Conservation (phyloP, 2,888 invertebrate genomes). For the Drepana falcataria region DNA sequence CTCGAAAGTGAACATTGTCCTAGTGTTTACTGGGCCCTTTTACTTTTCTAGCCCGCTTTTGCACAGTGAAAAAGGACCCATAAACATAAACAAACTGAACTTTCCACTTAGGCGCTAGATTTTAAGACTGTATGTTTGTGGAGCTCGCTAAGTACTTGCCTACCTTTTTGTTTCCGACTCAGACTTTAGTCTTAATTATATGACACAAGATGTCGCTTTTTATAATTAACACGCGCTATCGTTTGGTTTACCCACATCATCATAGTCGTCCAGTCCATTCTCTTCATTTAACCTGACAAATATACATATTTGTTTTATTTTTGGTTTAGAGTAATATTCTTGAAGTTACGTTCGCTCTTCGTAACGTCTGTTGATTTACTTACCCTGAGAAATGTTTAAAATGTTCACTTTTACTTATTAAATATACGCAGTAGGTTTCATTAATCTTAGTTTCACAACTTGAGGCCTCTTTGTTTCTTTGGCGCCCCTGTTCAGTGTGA, state of each 20-base stretch:
- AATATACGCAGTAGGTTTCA: slow-evolving; percentile 57
- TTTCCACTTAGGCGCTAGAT: background rate
- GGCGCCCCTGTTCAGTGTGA: slow-evolving; percentile 43
- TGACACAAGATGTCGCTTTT: too few relatives aligned
- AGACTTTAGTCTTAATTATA: too few relatives aligned
- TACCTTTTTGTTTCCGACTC: background rate
- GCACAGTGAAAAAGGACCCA: background rate
- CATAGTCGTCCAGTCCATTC: too few relatives aligned
- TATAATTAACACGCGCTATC: too few relatives aligned
- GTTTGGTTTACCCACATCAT: too few relatives aligned
- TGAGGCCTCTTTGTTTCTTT: slow-evolving; percentile 55
- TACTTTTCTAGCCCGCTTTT: background rate
- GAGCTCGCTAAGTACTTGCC: background rate
- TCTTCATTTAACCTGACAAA: too few relatives aligned
- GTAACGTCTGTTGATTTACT: slow-evolving; percentile 1
- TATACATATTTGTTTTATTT: too few relatives aligned
- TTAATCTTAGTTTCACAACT: slow-evolving; percentile 70
- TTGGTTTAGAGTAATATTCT: too few relatives aligned
- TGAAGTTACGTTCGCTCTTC: background rate
- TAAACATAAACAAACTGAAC: background rate
- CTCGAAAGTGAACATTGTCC: too few relatives aligned
- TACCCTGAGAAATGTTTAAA: background rate
- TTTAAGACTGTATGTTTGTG: background rate
- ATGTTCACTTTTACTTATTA: slow-evolving; percentile 48
- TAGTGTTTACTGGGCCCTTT: too few relatives aligned